Evolutionary conservation across 2,113 vertebrate species (phyloP).

Genomic region (Delphinapterus leucas): DNA sequence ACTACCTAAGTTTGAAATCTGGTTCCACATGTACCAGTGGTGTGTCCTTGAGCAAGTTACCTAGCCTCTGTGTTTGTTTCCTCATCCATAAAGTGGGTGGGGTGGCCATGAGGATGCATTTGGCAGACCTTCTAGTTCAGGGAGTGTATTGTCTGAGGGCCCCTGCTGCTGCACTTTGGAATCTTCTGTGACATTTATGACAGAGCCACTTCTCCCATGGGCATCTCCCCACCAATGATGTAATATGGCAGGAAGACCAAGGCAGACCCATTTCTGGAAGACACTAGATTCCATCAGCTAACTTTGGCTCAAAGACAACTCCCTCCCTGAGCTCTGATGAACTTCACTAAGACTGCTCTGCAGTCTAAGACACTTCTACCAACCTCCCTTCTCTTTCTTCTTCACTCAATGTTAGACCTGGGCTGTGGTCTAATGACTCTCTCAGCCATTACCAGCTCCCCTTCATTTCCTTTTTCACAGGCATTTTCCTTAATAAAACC

Average conservation of each 20-base stretch:
- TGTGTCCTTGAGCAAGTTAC: not conserved
- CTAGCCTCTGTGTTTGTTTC: not conserved
- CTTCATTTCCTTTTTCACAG: not conserved
- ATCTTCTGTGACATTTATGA: not conserved
- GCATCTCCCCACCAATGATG: not conserved
- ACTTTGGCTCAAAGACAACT: not conserved
- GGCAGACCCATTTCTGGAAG: not conserved
- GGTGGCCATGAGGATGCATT: not conserved
- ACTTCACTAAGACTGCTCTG: not conserved
- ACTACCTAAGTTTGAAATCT: not conserved
- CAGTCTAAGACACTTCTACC: not conserved
- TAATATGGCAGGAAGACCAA: not conserved
- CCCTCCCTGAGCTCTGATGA: not conserved
- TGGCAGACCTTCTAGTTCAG: not conserved
- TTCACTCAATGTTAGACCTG: not conserved
- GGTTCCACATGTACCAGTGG: not conserved
- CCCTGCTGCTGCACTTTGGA: not conserved
- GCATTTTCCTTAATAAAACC: not conserved
- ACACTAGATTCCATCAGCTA: not conserved
- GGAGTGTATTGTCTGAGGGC: not conserved
- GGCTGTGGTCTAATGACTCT: not conserved
- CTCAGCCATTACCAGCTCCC: not conserved
- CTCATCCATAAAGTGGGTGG: not conserved
- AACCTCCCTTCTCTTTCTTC: not conserved
- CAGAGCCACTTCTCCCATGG: not conserved